Conservation (phyloP, 2,113 vertebrate genomes). For the Pelvicachromis taeniatus region DNA sequence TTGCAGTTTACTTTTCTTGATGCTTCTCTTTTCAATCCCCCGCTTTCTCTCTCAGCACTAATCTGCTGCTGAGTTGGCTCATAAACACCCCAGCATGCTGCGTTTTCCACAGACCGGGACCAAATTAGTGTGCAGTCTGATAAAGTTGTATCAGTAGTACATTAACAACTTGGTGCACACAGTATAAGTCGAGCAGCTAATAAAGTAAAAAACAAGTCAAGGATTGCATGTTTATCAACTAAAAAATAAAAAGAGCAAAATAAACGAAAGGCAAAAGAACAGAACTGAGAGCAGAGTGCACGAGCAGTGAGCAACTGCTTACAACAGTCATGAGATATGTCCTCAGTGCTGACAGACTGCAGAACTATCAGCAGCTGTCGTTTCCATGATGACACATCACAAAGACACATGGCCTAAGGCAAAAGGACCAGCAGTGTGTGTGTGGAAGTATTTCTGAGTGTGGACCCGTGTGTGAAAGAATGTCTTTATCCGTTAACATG, state of each 20-base stretch:
- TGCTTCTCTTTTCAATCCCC: not conserved
- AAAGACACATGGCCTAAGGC: not conserved
- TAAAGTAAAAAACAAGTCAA: not conserved
- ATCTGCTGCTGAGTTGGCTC: not conserved
- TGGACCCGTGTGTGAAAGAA: not conserved
- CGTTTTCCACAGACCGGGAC: conserved; percentile 1
- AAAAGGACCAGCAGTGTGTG: not conserved
- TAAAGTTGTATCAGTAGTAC: not conserved
- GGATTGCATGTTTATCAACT: not conserved
- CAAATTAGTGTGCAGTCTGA: not conserved
- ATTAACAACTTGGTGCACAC: not conserved
- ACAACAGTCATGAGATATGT: not conserved
- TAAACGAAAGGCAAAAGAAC: not conserved
- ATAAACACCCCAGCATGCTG: conserved; percentile 5
- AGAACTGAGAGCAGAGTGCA: not conserved
- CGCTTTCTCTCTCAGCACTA: not conserved
- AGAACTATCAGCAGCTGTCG: not conserved
- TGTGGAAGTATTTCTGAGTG: not conserved
- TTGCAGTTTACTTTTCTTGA: conserved; percentile 3
- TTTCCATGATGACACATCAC: not conserved
- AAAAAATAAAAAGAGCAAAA: not conserved
- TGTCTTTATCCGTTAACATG: not conserved
- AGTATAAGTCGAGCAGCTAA: not conserved
- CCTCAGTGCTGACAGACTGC: not conserved
- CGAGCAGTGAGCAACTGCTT: not conserved